Evolutionary conservation across 53 echinoderm and acorn worm species (phyloP).

Genomic region (Temnopleurus reevesii): DNA sequence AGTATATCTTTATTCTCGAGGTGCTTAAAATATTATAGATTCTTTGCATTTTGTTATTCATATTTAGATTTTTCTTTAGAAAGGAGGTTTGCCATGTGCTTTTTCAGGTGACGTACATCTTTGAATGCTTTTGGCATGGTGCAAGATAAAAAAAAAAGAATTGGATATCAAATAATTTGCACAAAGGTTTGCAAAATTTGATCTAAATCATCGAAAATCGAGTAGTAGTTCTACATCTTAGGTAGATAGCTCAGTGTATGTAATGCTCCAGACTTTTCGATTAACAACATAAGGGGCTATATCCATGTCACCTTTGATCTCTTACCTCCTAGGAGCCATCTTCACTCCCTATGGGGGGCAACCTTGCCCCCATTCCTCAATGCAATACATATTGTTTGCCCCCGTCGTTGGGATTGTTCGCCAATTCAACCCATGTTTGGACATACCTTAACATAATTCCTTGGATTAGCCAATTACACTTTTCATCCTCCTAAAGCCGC

Average conservation of each 20-base stretch:
- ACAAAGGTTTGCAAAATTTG: too few species aligned
- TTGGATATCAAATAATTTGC: too few species aligned
- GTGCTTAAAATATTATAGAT: too few species aligned
- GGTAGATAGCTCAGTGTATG: not conserved
- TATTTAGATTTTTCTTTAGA: too few species aligned
- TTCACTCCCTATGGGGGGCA: too few species aligned
- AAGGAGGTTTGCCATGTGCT: too few species aligned
- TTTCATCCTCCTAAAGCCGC: not conserved
- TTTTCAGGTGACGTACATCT: too few species aligned
- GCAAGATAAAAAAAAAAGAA: too few species aligned
- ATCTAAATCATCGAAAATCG: too few species aligned
- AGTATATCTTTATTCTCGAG: too few species aligned
- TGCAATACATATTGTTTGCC: not conserved
- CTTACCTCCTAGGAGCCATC: not conserved
- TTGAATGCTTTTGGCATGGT: too few species aligned
- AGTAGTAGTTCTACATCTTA: not conserved
- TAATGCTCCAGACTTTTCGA: not conserved
- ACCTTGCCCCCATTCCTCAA: not conserved
- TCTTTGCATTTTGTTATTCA: too few species aligned
- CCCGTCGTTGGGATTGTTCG: not conserved
- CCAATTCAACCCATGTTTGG: conserved; percentile 14
- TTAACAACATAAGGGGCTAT: not conserved
- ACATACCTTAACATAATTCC: conserved; percentile 20
- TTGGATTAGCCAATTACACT: conserved; percentile 22
- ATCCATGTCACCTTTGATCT: not conserved